Evolutionary conservation across 2,888 invertebrate species (phyloP), one percentile per base, ranked within the genome.

Genomic region (Rhagonycha lutea): DNA sequence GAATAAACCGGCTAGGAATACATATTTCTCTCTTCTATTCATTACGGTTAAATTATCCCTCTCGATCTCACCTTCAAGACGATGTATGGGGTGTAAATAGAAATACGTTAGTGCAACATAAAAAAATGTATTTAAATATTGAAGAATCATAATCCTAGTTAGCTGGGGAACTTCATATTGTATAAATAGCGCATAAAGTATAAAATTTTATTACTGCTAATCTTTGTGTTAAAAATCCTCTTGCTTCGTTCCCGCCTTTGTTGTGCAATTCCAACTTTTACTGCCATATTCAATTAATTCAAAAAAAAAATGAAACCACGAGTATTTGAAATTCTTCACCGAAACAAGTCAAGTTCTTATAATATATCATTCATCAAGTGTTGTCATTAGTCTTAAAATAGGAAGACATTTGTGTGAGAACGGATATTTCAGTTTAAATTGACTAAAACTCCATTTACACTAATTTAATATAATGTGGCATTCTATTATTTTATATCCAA

Each of bases 341-440:
- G n/a, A 47, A 47, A 47, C 47, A 47, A 47, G 47, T 47, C 47
- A 47, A 47, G 47, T 47, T 47, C 47, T 47, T 47, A 47, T 47
- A 47, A 47, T 47, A 47, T 47, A 47, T 47, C 47, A 32, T 70
- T 71, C 63, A 61, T 60, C 70, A 76, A 70, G 76, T 73, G 69
- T 77, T 74, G 65, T 72, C 70, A 67, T 74, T 73, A 79, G 79
- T 80, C 80, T 70, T 78, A 81, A 80, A 80, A 80, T 78, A 75
- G 72, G 77, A 70, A 80, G 78, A 81, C 78, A 80, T 80, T 81
- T 77, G 77, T 80, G 78, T 80, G 81, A 77, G 80, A 81, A 81
- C 81, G 80, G 81, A 81, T 77, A 80, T 79, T 78, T 75, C 73
- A 76, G 47, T 47, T 47, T 47, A 65, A 65, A 65, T 65, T 65